A percentile compares a stretch with the other conserved stretches of the same genome.
Evolutionary conservation across 2,797 vertebrate species (phyloP).

Genomic region (Chrysolophus pictus): DNA sequence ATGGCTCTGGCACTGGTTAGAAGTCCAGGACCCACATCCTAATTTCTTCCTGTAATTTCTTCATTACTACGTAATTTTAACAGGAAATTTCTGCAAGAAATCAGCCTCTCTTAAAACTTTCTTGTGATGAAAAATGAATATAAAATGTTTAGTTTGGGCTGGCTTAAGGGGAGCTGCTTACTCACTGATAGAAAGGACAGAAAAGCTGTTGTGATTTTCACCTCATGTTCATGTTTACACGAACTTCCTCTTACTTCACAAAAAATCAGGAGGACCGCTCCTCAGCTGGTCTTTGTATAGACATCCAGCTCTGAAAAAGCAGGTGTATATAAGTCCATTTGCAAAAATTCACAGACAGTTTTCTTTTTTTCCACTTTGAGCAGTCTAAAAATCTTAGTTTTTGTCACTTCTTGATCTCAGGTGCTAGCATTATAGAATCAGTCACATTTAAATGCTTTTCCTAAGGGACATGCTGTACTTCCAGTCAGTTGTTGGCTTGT

Average conservation of each 20-base stretch:
- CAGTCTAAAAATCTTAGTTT: not conserved
- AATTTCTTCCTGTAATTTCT: conserved; percentile 4
- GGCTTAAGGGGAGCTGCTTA: not conserved
- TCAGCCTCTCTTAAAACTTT: not conserved
- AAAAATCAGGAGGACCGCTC: not conserved
- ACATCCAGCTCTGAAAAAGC: not conserved
- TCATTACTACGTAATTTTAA: conserved; percentile 17
- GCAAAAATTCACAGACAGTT: not conserved
- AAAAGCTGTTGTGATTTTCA: not conserved
- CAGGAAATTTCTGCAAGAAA: conserved; percentile 10
- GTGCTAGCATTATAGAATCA: not conserved
- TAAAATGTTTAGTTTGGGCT: not conserved
- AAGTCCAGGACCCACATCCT: not conserved
- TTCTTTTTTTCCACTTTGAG: not conserved
- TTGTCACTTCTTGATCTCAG: not conserved
- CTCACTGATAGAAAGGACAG: not conserved
- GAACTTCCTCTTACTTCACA: conserved; percentile 34
- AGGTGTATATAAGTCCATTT: not conserved
- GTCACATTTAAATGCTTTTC: not conserved
- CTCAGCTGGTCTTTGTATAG: conserved; percentile 51
- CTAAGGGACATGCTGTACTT: not conserved
- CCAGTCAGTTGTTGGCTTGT: not conserved
- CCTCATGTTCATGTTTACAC: not conserved
- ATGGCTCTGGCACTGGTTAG: fast-evolving
- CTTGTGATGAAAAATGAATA: not conserved